Conservation (phyloP, 2,888 invertebrate species). For the Metalampra italica region DNA sequence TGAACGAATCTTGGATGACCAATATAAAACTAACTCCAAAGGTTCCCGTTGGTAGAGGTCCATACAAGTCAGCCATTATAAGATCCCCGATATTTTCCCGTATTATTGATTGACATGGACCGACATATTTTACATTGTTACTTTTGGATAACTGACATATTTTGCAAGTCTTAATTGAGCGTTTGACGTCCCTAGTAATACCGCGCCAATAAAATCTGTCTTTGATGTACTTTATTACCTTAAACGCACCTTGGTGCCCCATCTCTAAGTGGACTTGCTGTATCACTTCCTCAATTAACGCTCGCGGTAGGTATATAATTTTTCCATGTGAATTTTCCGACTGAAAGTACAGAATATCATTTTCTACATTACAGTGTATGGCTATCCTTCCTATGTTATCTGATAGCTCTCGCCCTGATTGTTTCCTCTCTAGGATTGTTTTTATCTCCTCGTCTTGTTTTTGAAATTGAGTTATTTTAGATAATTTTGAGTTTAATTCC, state of each 20-base stretch:
- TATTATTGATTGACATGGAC: slow-evolving; percentile 12
- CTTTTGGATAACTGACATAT: slow-evolving; percentile 17
- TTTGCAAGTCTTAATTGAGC: slow-evolving; percentile 13
- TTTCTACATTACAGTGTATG: neutral
- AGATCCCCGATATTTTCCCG: slow-evolving; percentile 15
- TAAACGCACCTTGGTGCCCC: slow-evolving; percentile 21
- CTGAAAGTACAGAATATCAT: neutral
- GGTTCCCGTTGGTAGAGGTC: slow-evolving; percentile 11
- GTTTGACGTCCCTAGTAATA: slow-evolving; percentile 9
- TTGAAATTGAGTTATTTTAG: slow-evolving; percentile 4
- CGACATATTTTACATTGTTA: slow-evolving; percentile 11
- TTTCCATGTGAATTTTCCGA: neutral
- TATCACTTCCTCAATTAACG: slow-evolving; percentile 4
- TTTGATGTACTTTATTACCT: slow-evolving; percentile 16
- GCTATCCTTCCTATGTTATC: neutral
- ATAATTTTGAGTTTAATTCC: neutral
- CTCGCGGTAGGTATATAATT: slow-evolving; percentile 8
- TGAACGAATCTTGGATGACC: slow-evolving; percentile 17
- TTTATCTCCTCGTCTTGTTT: slow-evolving; percentile 8
- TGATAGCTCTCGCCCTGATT: neutral
- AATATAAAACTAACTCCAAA: slow-evolving; percentile 17
- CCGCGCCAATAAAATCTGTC: slow-evolving; percentile 19
- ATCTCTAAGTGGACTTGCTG: slow-evolving; percentile 18
- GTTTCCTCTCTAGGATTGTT: neutral
- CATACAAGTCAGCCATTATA: slow-evolving; percentile 21